phyloP scores from a whole-genome alignment of 2,888 invertebrate genomes.

The Sarcophaga variegata region DNA sequence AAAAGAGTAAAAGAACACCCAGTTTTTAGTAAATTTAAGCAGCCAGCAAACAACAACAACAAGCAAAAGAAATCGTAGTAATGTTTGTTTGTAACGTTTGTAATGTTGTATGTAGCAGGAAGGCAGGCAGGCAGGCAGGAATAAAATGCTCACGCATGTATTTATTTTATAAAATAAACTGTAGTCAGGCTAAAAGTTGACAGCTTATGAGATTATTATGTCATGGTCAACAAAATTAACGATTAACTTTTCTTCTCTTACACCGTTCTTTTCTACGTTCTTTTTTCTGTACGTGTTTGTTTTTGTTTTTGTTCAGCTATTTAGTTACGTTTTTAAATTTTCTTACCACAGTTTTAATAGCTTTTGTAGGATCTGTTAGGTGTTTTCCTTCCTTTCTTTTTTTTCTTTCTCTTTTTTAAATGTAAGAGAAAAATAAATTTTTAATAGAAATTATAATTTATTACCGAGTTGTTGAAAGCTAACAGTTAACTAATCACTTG shows the following conservation, averaged over 20 bases:
- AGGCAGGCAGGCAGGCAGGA: constrained; percentile 5
- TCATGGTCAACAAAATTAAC: constrained; percentile 70
- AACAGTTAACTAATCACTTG: constrained; percentile 67
- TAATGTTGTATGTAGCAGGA: neutral
- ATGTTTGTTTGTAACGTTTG: neutral
- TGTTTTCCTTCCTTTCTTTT: constrained; percentile 15
- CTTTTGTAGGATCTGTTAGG: constrained; percentile 18
- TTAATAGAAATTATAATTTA: constrained; percentile 60
- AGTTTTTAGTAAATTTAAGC: constrained; percentile 22
- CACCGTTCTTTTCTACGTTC: neutral
- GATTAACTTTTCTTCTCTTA: constrained; percentile 61
- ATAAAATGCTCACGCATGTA: constrained; percentile 70
- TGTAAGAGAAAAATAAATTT: neutral
- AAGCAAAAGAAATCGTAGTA: constrained; percentile 26
- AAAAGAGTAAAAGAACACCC: constrained; percentile 58
- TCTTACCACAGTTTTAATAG: neutral
- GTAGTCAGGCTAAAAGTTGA: constrained; percentile 71
- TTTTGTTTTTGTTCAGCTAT: neutral
- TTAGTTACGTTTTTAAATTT: neutral
- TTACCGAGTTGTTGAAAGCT: constrained; percentile 53
- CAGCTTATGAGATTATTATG: constrained; percentile 73
- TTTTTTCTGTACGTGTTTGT: neutral
- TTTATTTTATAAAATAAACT: constrained; percentile 70
- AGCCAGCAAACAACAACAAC: constrained; percentile 4
- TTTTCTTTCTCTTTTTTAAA: neutral